phyloP scores from a whole-genome alignment of 1,140 invertebrate species.

The Radopholus similis region DNA sequence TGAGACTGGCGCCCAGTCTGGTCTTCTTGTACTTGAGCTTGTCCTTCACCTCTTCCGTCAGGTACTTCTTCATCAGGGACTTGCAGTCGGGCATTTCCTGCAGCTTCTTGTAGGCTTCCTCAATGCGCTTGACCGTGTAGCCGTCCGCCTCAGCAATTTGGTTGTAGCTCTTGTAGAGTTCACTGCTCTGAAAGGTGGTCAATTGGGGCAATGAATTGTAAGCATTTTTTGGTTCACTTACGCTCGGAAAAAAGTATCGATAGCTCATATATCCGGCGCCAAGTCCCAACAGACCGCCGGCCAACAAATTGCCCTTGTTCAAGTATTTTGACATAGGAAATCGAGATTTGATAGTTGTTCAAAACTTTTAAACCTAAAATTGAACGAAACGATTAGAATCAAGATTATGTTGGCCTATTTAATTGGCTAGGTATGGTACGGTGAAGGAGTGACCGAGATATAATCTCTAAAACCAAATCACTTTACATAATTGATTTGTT shows the following conservation, averaged over 20 bases:
- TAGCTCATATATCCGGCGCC: background rate
- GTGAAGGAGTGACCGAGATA: too few species aligned
- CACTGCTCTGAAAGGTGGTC: conserved; percentile 9
- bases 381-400: too few species aligned
- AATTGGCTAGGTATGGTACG: too few species aligned
- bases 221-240: background rate
- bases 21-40: conserved; percentile 60
- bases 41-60: conserved; percentile 83
- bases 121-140: conserved; percentile 71
- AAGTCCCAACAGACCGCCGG: background rate
- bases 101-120: conserved; percentile 69
- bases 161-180: background rate
- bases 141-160: conserved; percentile 41
- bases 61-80: conserved; percentile 87
- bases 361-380: too few species aligned
- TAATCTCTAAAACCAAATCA: too few species aligned
- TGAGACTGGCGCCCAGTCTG: conserved; percentile 46
- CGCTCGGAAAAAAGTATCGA: background rate
- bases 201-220: too few species aligned
- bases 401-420: too few species aligned
- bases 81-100: conserved; percentile 67
- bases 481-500: too few species aligned
- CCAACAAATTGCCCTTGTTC: conserved; percentile 1
- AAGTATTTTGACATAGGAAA: background rate
- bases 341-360: too few species aligned